A percentile compares a stretch with the other conserved stretches of the same genome.
phyloP scores from a whole-genome alignment of 2,113 vertebrate genomes.

The Neolamprologus cancellatus region DNA sequence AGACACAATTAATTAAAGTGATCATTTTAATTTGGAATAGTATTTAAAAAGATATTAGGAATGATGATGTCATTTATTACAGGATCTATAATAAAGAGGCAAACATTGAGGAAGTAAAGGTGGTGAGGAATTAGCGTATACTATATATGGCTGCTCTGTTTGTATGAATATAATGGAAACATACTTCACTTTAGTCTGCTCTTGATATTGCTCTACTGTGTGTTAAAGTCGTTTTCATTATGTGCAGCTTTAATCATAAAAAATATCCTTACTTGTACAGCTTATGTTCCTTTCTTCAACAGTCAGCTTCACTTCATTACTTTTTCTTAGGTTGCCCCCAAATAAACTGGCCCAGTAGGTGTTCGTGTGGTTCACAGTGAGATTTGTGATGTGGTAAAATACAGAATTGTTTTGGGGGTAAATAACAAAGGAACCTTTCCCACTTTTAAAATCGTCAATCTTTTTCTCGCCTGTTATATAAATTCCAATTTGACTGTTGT shows the following conservation, averaged over 20 bases:
- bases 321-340: rapidly evolving
- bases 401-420: background rate
- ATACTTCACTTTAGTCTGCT: background rate
- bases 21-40: background rate
- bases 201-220: background rate
- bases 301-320: background rate
- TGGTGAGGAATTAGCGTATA: background rate
- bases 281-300: background rate
- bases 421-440: rapidly evolving
- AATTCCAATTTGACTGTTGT: rapidly evolving
- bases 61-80: background rate
- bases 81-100: background rate
- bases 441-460: background rate
- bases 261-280: slow-evolving; percentile 6
- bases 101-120: background rate
- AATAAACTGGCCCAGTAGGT: slow-evolving; percentile 2
- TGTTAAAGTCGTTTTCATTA: background rate
- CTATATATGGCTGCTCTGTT: background rate
- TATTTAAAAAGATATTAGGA: background rate
- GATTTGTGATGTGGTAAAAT: slow-evolving; percentile 9
- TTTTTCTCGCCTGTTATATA: background rate
- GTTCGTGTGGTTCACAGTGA: background rate
- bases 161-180: background rate
- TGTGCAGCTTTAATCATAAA: background rate
- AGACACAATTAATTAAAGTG: background rate